These are phyloP conservation scores for Drosophila grimshawi DNA, from an alignment of 1,140 invertebrate genomes.

Conservation along the genomic window DNA sequence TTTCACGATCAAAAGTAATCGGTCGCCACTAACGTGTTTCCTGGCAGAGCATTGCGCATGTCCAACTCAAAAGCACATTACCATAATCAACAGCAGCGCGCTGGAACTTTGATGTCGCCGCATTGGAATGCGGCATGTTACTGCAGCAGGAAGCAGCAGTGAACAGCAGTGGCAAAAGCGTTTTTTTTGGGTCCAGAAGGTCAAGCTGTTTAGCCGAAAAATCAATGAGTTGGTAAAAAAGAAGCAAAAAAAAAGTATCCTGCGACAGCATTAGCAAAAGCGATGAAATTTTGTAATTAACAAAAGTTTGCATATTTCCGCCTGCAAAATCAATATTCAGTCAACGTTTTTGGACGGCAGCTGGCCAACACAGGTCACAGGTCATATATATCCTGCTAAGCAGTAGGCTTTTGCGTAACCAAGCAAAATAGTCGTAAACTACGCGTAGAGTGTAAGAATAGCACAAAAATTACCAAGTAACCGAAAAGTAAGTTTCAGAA, in stretches of 20 bases:
- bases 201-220: constrained; percentile 41
- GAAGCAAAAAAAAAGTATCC: constrained; percentile 13
- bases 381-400: constrained; percentile 20
- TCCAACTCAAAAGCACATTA: constrained; percentile 29
- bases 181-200: constrained; percentile 34
- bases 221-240: constrained; percentile 30
- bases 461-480: constrained; percentile 15
- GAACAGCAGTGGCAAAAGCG: constrained; percentile 20
- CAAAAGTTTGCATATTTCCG: constrained; percentile 23
- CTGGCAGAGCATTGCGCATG: constrained; percentile 53
- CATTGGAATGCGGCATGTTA: constrained; percentile 64
- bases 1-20: constrained; percentile 8
- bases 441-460: constrained; percentile 5
- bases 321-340: constrained; percentile 42
- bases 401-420: constrained; percentile 68
- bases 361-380: background rate
- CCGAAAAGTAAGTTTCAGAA: constrained; percentile 11
- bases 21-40: background rate
- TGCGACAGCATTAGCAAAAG: background rate
- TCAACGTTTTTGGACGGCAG: background rate
- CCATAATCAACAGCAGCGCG: constrained; percentile 36
- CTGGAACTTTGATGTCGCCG: constrained; percentile 36
- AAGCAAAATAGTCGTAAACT: constrained; percentile 10
- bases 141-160: constrained; percentile 42
- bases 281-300: constrained; percentile 29